A percentile compares a stretch with the other conserved stretches of the same genome.
Evolutionary conservation across 2,888 invertebrate species (phyloP).

Genomic region (Drosophila recens): DNA sequence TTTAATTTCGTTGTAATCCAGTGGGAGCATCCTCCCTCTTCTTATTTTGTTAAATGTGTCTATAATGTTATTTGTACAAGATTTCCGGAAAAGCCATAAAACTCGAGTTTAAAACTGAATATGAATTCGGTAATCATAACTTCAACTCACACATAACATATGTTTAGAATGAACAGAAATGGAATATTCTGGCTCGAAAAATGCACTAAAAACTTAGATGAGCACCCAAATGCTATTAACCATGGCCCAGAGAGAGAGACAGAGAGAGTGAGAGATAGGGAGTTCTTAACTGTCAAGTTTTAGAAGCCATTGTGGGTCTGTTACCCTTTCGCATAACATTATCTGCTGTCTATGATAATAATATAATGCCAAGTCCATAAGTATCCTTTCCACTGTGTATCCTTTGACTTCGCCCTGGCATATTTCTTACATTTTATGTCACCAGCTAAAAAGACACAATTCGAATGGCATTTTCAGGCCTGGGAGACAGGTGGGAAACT

Average conservation of each 20-base stretch:
- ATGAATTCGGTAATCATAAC: slow-evolving; percentile 3
- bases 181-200: slow-evolving; percentile 17
- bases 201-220: slow-evolving; percentile 36
- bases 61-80: neutral
- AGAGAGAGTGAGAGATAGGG: neutral
- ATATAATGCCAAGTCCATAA: slow-evolving; percentile 50
- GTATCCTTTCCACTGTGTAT: slow-evolving; percentile 43
- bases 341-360: slow-evolving; percentile 46
- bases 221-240: slow-evolving; percentile 25
- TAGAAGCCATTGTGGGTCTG: slow-evolving; percentile 66
- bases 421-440: slow-evolving; percentile 65
- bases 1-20: slow-evolving; percentile 66
- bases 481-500: slow-evolving; percentile 48
- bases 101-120: neutral
- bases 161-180: neutral
- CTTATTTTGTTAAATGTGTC: neutral
- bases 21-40: slow-evolving; percentile 13
- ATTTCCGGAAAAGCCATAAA: neutral
- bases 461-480: slow-evolving; percentile 17
- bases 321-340: slow-evolving; percentile 72
- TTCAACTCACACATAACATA: slow-evolving; percentile 2
- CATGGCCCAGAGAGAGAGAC: slow-evolving; percentile 10
- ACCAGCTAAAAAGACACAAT: slow-evolving; percentile 33
- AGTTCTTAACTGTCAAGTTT: slow-evolving; percentile 68
- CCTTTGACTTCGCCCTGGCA: slow-evolving; percentile 26